Evolutionary conservation across 2,888 invertebrate genomes (phyloP), one percentile per base, ranked within the genome.

Genomic region (Drosophila limbata): DNA sequence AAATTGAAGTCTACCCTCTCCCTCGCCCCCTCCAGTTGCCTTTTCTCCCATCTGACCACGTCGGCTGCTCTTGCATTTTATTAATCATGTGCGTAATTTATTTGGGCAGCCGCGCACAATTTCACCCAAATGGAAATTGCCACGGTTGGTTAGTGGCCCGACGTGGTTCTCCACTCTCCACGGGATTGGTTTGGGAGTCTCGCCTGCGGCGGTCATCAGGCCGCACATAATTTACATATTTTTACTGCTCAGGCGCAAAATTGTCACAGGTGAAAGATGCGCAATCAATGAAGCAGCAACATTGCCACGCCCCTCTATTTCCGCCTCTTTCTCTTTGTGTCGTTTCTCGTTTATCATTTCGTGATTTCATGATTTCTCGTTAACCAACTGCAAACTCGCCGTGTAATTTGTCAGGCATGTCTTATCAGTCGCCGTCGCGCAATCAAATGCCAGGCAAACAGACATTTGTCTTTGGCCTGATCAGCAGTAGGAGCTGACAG

Each of bases 81-180:
- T 89, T 89, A 87, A 87, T 89, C 89, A 88, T 81, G 81, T 81
- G 83, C 83, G 88, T 89, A 89, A 87, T 87, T 87, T 89, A 87
- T 88, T 89, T 89, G 86, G 85, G 82, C 89, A 85, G 84, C 78
- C 68, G 70, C 63, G 66, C 74, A 56, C 79, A 86, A 89, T 85
- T 89, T 89, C 88, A 80, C 89, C 88, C 77, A 84, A 84, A 84
- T 85, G 83, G 86, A 84, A 85, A 84, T 80, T 85, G 83, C 44
- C 74, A 69, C 56, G 63, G 53, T 59, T 55, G 44, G 17, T 50
- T 52, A 55, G 60, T 47, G 40, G 39, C 17, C 55, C 37, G 8
- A 2, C 13, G 37, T 8, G 37, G 3, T 6, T n/a, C 37, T 37
- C 25, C 55, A 13, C 2, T n/a, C 37, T 37, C 19, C 57, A 42